Base-by-base conservation (phyloP, 2,888 invertebrate genomes). In the Steinernema carpocapsae region DNA sequence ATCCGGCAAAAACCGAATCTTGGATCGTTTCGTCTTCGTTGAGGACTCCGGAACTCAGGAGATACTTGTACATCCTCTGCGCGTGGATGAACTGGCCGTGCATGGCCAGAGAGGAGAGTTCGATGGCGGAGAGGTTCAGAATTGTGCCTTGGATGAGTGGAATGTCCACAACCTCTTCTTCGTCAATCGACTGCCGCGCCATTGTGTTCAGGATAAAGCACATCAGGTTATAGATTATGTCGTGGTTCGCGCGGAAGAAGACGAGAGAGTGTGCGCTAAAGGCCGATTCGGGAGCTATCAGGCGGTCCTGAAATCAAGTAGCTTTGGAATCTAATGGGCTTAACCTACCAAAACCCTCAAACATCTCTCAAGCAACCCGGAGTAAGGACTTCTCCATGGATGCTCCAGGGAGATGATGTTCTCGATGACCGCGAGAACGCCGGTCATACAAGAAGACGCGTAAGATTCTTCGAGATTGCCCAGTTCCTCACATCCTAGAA, bases 271-370 rank as follows among this genome's bases (percentile, higher is more conserved):
- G 10, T 12, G 22, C 2, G 26, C 56, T 56, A 17, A 56, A 56
- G 2, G 2, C 26, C 26, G 56, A 24, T 17, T 17, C 6, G 6
- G 56, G 56, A 3, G 22, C 6, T 12, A 56, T 26, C 22, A 56
- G 56, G 3, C 56, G 26, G 17, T 56, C 56, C 56, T 56, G 26
- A 24, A 7, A 56, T 22, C 6, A 26, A 19, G 19, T 12, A 56
- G 22, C 22, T 56, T 7, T 10, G 6, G 4, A 56, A 24, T 7
- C 14, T 26, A 22, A 24, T 10, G 26, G 26, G 7, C 2, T n/a
- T n/a, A n/a, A n/a, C 56, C 12, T 56, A 56, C 56, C 56, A 56
- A 3, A 26, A 26, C 56, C 26, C 56, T 22, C 22, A 56, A 26
- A 2, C n/a, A 56, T 26, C 26, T 26, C 22, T 56, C 56, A 4